These are phyloP conservation scores for Schlechtendalia chinensis DNA, from an alignment of 1,140 invertebrate species.

Conservation along the genomic window DNA sequence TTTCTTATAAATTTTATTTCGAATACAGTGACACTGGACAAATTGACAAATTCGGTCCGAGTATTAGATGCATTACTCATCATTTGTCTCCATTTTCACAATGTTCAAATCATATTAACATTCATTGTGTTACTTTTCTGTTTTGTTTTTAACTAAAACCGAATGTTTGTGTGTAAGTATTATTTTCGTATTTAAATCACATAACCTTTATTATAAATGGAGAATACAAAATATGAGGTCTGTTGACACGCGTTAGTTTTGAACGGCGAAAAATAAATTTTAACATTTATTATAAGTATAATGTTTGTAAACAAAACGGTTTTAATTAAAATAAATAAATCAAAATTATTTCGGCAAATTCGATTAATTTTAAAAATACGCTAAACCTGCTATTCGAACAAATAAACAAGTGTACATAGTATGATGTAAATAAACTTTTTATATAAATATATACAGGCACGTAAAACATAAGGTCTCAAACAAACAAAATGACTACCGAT, in stretches of 20 bases:
- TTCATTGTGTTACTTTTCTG: not conserved
- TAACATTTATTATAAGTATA: not conserved
- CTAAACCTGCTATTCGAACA: not conserved
- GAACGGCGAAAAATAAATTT: not conserved
- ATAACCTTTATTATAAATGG: too few relatives aligned
- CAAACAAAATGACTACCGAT: too few relatives aligned
- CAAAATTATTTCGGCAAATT: not conserved
- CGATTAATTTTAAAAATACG: not conserved
- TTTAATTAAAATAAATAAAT: not conserved
- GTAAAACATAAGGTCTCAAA: too few relatives aligned
- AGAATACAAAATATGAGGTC: too few relatives aligned
- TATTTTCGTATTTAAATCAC: too few relatives aligned
- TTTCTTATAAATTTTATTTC: not conserved
- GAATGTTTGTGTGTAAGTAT: too few relatives aligned
- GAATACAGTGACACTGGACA: too few relatives aligned
- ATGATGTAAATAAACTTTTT: too few relatives aligned
- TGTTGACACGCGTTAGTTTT: not conserved
- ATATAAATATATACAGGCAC: too few relatives aligned
- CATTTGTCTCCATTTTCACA: not conserved
- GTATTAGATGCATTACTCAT: not conserved
- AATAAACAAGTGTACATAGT: too few relatives aligned
- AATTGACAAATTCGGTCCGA: not conserved
- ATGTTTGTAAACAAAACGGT: not conserved
- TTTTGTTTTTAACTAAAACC: not conserved
- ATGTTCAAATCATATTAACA: not conserved